Evolutionary conservation across 2,888 invertebrate genomes (phyloP).

Genomic region (Phyllotreta cruciferae): DNA sequence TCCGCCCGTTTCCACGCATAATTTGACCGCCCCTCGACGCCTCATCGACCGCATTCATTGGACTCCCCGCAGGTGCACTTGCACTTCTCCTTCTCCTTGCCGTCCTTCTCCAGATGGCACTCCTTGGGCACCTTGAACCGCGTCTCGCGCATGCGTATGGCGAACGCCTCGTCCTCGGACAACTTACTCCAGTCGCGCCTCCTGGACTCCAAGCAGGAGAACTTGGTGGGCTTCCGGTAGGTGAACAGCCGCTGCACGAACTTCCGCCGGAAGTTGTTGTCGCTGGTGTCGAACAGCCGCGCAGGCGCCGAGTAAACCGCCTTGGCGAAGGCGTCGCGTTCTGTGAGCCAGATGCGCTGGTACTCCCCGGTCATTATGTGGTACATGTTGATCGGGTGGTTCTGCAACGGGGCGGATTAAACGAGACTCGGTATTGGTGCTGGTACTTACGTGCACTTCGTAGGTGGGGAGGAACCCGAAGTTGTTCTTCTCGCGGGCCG

Average conservation of each 20-base stretch:
- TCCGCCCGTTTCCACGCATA: too few species aligned
- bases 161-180: constrained; percentile 1
- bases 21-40: too few species aligned
- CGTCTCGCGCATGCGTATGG: constrained; percentile 1
- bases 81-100: background rate
- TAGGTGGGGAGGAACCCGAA: constrained; percentile 3
- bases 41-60: too few species aligned
- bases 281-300: background rate
- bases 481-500: constrained; percentile 11
- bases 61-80: constrained; percentile 1
- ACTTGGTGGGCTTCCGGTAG: constrained; percentile 3
- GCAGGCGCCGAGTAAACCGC: background rate
- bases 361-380: constrained; percentile 1
- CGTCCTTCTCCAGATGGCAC: background rate
- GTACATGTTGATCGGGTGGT: constrained; percentile 3
- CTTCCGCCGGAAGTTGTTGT: background rate
- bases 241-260: background rate
- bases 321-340: constrained; percentile 7
- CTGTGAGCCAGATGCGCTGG: constrained; percentile 1
- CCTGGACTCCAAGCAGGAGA: constrained; percentile 2
- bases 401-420: constrained; percentile 9
- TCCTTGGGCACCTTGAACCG: background rate
- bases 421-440: background rate
- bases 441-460: constrained; percentile 1
- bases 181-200: constrained; percentile 2